These are phyloP conservation scores for Xanthorhoe designata DNA, from an alignment of 2,888 invertebrate genomes.

Conservation along the genomic window DNA sequence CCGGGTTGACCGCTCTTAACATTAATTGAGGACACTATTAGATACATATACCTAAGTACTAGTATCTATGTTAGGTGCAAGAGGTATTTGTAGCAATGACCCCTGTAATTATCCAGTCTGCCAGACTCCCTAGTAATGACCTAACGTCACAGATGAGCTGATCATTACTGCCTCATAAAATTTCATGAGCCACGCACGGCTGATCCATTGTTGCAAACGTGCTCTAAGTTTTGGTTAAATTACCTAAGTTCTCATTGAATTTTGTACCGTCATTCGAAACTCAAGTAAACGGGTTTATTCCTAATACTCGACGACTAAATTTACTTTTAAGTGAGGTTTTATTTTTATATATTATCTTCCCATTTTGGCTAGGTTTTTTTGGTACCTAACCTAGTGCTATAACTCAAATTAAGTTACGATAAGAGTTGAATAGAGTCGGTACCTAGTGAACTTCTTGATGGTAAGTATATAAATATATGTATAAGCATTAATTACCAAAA, in stretches of 20 bases:
- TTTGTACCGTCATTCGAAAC: background rate
- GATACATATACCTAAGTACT: too few relatives aligned
- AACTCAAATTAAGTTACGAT: too few relatives aligned
- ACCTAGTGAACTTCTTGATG: too few relatives aligned
- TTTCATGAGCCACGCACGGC: constrained; percentile 70
- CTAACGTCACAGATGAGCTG: constrained; percentile 41
- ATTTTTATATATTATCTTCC: too few relatives aligned
- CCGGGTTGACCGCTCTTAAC: too few relatives aligned
- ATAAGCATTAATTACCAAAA: too few relatives aligned
- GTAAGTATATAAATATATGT: too few relatives aligned
- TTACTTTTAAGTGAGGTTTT: too few relatives aligned
- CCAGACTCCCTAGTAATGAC: constrained; percentile 22
- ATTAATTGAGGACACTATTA: too few relatives aligned
- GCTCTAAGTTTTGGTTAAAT: constrained; percentile 4
- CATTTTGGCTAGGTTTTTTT: too few relatives aligned
- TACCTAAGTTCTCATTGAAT: background rate
- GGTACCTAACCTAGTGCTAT: too few relatives aligned
- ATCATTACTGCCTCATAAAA: constrained; percentile 64
- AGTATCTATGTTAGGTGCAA: background rate
- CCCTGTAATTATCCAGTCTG: constrained; percentile 29
- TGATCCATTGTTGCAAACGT: constrained; percentile 10
- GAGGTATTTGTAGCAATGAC: constrained; percentile 12
- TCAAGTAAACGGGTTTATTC: background rate
- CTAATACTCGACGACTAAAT: background rate
- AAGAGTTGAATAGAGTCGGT: too few relatives aligned